Conservation (phyloP, 2,797 vertebrate genomes). For the Rallus crepitans region DNA sequence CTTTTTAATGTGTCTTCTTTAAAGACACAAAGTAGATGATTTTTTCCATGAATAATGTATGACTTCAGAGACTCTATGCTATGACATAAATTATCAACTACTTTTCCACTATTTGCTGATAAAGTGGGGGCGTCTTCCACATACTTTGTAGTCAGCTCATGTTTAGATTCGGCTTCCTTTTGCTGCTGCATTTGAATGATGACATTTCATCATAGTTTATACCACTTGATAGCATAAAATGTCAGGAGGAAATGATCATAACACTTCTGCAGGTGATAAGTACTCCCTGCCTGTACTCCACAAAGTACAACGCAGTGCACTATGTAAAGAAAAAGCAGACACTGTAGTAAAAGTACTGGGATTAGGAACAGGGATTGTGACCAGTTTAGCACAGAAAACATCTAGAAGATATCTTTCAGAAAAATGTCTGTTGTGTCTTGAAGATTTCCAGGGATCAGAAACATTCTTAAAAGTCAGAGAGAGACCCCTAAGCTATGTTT, state of each 20-base stretch:
- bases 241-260: slow-evolving; percentile 70
- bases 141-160: slow-evolving; percentile 13
- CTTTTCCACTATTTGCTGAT: slow-evolving; percentile 62
- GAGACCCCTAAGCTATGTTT: background rate
- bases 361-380: background rate
- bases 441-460: background rate
- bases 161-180: slow-evolving; percentile 11
- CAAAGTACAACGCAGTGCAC: background rate
- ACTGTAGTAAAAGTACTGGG: background rate
- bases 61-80: slow-evolving; percentile 62
- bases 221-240: slow-evolving; percentile 59
- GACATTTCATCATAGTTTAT: slow-evolving; percentile 62
- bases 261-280: slow-evolving; percentile 59
- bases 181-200: slow-evolving; percentile 64
- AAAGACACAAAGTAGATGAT: slow-evolving; percentile 69
- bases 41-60: slow-evolving; percentile 66
- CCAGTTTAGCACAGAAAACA: background rate
- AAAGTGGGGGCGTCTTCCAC: slow-evolving; percentile 62
- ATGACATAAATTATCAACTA: slow-evolving; percentile 70
- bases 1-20: slow-evolving; percentile 72
- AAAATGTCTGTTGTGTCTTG: background rate
- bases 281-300: slow-evolving; percentile 43
- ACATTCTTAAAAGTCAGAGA: background rate
- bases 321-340: background rate
- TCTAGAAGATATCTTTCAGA: background rate